phyloP scores from a whole-genome alignment of 2,888 invertebrate species.

The Melinopterus prodromus region DNA sequence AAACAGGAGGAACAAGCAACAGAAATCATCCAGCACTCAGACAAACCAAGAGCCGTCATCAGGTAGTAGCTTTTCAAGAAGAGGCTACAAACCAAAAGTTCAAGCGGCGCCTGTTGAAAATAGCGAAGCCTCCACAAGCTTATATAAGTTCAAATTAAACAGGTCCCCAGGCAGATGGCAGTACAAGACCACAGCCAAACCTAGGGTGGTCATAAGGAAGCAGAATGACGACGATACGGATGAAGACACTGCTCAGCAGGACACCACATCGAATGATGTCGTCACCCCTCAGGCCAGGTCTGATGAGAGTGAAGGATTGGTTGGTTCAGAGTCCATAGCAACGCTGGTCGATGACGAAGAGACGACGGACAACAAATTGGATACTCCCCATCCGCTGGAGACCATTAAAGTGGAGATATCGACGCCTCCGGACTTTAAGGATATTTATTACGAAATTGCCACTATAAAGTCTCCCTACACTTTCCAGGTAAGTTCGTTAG shows the following conservation, averaged over 20 bases:
- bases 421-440: slow-evolving; percentile 84
- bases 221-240: slow-evolving; percentile 66
- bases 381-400: slow-evolving; percentile 71
- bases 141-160: slow-evolving; percentile 84
- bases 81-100: slow-evolving; percentile 75
- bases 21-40: slow-evolving; percentile 31
- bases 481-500: slow-evolving; percentile 74
- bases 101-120: slow-evolving; percentile 66
- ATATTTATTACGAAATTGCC: slow-evolving; percentile 88
- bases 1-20: slow-evolving; percentile 54
- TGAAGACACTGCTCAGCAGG: slow-evolving; percentile 46
- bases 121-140: slow-evolving; percentile 63
- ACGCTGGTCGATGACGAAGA: slow-evolving; percentile 68
- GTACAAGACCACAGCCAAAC: slow-evolving; percentile 89
- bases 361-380: slow-evolving; percentile 71
- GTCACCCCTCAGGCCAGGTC: slow-evolving; percentile 65
- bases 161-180: slow-evolving; percentile 89
- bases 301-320: slow-evolving; percentile 69
- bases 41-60: slow-evolving; percentile 9
- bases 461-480: slow-evolving; percentile 90
- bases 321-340: slow-evolving; percentile 76
- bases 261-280: slow-evolving; percentile 60
- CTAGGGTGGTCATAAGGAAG: slow-evolving; percentile 82
- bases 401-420: slow-evolving; percentile 90
- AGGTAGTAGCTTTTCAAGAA: slow-evolving; percentile 55